Evolutionary conservation across 2,797 vertebrate genomes (phyloP).

Genomic region (Pseudochirops corinnae): DNA sequence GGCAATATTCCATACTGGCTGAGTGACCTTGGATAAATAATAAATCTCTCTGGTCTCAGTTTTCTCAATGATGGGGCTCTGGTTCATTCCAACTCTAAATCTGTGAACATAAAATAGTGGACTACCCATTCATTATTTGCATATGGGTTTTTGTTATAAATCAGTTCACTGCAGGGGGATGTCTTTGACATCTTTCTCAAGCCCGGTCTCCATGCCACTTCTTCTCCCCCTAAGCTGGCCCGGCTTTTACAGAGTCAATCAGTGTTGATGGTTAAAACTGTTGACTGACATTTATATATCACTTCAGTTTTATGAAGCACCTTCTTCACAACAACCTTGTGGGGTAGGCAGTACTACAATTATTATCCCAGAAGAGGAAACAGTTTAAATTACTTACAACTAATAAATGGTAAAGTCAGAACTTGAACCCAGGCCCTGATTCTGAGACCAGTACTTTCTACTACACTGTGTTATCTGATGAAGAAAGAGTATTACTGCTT

Average conservation of each 20-base stretch:
- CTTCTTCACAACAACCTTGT: neutral
- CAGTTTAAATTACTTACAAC: neutral
- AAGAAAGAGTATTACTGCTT: neutral
- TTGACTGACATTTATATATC: neutral
- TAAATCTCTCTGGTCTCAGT: neutral
- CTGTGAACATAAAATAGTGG: neutral
- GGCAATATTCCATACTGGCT: neutral
- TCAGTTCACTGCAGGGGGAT: neutral
- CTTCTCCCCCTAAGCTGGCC: neutral
- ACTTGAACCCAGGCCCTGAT: neutral
- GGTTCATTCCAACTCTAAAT: neutral
- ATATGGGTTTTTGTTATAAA: neutral
- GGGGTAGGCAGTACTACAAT: neutral
- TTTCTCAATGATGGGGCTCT: neutral
- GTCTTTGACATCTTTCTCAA: neutral
- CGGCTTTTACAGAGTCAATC: neutral
- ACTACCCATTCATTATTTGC: neutral
- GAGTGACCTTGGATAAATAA: neutral
- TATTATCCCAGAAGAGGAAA: neutral
- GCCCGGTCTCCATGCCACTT: neutral
- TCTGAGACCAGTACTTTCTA: neutral
- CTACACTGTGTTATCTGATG: neutral
- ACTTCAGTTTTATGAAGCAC: neutral
- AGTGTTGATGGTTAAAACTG: neutral
- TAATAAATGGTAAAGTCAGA: neutral